A percentile compares a stretch with the other conserved stretches of the same genome.
Conservation (phyloP, 2,888 invertebrate genomes). For the Drosophila merina region DNA sequence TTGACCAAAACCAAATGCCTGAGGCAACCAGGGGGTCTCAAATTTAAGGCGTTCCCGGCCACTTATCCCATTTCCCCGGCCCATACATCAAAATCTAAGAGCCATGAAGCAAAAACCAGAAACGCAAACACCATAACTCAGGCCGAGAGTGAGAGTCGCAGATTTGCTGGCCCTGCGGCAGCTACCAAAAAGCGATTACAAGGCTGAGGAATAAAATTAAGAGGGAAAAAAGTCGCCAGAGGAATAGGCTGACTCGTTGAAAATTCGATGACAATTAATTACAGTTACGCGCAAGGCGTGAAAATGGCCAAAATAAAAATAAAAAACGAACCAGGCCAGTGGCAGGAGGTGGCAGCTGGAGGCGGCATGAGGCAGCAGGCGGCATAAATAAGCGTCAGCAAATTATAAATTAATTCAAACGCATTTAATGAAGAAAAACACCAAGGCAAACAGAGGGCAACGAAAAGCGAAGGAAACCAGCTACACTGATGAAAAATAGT, state of each 20-base stretch:
- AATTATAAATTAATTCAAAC: constrained; percentile 78
- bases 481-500: constrained; percentile 1
- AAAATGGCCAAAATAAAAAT: constrained; percentile 53
- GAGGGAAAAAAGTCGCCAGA: constrained; percentile 6
- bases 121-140: constrained; percentile 26
- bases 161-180: constrained; percentile 3
- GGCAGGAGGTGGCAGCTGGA: neutral
- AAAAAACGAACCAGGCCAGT: constrained; percentile 6
- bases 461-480: neutral
- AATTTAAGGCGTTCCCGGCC: constrained; percentile 3
- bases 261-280: constrained; percentile 79
- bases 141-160: neutral
- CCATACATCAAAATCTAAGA: constrained; percentile 23
- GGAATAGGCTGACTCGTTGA: constrained; percentile 72
- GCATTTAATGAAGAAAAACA: constrained; percentile 77
- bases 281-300: constrained; percentile 74
- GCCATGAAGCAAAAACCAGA: constrained; percentile 12
- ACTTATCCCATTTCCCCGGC: neutral
- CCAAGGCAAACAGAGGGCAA: constrained; percentile 54
- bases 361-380: constrained; percentile 1
- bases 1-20: constrained; percentile 1
- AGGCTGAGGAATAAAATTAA: constrained; percentile 9
- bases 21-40: neutral
- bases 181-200: constrained; percentile 17
- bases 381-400: constrained; percentile 77